phyloP scores from a whole-genome alignment of 2,888 invertebrate species.

The Pollenia angustigena region DNA sequence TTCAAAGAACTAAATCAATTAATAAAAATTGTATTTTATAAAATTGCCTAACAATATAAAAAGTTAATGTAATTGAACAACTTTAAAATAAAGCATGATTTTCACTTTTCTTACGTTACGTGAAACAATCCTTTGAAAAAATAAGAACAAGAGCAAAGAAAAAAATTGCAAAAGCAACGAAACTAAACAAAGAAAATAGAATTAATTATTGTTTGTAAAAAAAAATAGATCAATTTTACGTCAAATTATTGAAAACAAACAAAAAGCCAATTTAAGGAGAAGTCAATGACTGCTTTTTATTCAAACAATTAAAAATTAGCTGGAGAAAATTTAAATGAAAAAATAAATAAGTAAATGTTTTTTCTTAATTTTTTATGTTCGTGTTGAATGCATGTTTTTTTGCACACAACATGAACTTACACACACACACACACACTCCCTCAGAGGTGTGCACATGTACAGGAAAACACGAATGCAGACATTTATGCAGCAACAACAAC shows the following conservation, averaged over 20 bases:
- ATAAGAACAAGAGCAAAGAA: constrained; percentile 23
- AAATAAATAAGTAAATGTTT: constrained; percentile 3
- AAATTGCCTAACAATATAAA: constrained; percentile 32
- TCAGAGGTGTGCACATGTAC: constrained; percentile 24
- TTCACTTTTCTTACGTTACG: constrained; percentile 67
- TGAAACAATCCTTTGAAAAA: constrained; percentile 30
- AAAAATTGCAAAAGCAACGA: constrained; percentile 29
- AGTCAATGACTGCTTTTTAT: constrained; percentile 4
- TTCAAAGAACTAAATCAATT: neutral
- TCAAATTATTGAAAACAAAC: neutral
- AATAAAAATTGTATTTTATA: neutral
- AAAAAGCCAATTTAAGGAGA: neutral
- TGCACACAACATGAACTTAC: constrained; percentile 20
- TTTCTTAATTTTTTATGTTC: neutral
- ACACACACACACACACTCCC: neutral
- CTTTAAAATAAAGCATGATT: constrained; percentile 42
- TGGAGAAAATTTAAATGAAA: constrained; percentile 14
- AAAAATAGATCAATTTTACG: neutral
- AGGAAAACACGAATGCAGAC: constrained; percentile 23
- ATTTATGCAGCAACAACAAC: constrained; percentile 17
- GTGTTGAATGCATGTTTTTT: constrained; percentile 50
- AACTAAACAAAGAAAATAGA: constrained; percentile 54
- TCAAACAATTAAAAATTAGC: neutral
- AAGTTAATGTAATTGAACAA: constrained; percentile 14
- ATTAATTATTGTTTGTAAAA: constrained; percentile 7